Evolutionary conservation across 2,797 vertebrate genomes (phyloP).

Genomic region (Epinephelus awoara): DNA sequence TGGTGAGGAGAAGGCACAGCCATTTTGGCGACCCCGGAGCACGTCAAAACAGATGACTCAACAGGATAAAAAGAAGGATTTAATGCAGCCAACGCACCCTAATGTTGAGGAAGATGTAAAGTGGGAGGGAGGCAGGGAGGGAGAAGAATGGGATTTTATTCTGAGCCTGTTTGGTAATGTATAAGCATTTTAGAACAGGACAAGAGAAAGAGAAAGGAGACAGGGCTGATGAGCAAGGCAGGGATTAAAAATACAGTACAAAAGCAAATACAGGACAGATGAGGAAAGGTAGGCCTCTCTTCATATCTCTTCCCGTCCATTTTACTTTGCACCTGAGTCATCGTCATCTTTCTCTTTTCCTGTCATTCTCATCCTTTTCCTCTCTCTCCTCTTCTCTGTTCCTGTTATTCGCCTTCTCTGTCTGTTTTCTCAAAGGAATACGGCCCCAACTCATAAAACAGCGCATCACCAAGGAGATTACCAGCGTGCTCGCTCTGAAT

Average conservation of each 20-base stretch:
- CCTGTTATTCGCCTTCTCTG: neutral
- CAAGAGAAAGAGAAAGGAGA: constrained; percentile 34
- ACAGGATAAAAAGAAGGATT: constrained; percentile 41
- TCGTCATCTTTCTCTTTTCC: constrained; percentile 14
- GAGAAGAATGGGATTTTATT: constrained; percentile 48
- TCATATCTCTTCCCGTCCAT: neutral
- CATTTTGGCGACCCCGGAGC: constrained; percentile 30
- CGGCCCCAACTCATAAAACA: neutral
- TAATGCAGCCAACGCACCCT: constrained; percentile 47
- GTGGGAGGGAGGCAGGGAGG: constrained; percentile 37
- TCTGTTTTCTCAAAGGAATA: constrained; percentile 7
- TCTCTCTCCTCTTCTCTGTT: neutral
- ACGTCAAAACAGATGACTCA: constrained; percentile 64
- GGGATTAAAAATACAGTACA: constrained; percentile 27
- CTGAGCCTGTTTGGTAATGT: constrained; percentile 41
- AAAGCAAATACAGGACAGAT: neutral
- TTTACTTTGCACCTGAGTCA: constrained; percentile 16
- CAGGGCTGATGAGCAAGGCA: neutral
- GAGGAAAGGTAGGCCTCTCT: neutral
- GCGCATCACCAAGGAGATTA: constrained; percentile 8
- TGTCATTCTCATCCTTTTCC: neutral
- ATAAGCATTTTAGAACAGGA: constrained; percentile 27
- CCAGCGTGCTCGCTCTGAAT: constrained; percentile 6
- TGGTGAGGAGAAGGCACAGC: neutral
- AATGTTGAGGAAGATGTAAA: constrained; percentile 49